Evolutionary conservation across 1,140 invertebrate genomes (phyloP).

Genomic region (Drosophila kepulauana): DNA sequence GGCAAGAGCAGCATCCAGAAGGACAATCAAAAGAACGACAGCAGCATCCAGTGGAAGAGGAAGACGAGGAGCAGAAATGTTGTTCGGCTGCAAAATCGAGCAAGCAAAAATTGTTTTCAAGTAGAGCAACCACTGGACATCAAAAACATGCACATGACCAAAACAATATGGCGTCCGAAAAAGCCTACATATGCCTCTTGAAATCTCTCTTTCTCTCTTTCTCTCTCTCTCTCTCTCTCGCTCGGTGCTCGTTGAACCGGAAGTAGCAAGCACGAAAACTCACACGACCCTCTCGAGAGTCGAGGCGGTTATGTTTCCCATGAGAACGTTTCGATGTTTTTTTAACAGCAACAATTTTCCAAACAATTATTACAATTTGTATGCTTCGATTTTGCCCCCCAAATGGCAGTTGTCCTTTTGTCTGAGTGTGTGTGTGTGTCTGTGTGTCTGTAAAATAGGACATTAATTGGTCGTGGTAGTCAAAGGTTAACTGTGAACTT

Average conservation of each 20-base stretch:
- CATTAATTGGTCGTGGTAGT: too few species aligned
- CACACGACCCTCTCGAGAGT: background rate
- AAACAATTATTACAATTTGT: slow-evolving; percentile 73
- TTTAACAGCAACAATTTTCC: slow-evolving; percentile 77
- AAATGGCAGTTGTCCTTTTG: background rate
- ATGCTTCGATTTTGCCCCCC: background rate
- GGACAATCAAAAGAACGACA: slow-evolving; percentile 52
- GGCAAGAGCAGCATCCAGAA: slow-evolving; percentile 35
- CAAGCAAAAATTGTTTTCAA: slow-evolving; percentile 71
- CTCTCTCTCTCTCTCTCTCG: background rate
- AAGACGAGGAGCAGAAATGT: slow-evolving; percentile 1
- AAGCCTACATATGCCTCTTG: slow-evolving; percentile 6
- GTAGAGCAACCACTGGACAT: slow-evolving; percentile 74
- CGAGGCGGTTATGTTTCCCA: slow-evolving; percentile 52
- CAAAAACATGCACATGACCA: slow-evolving; percentile 77
- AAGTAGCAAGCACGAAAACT: slow-evolving; percentile 60
- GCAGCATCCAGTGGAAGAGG: slow-evolving; percentile 1
- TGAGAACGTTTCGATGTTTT: slow-evolving; percentile 63
- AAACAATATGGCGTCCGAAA: slow-evolving; percentile 72
- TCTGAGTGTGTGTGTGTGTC: background rate
- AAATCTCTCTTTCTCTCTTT: background rate
- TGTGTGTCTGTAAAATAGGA: too few species aligned
- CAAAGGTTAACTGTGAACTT: too few species aligned
- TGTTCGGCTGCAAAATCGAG: slow-evolving; percentile 15
- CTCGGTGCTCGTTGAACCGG: slow-evolving; percentile 40